Conservation (phyloP, 2,797 vertebrate species). For the Lagocephalus sceleratus region DNA sequence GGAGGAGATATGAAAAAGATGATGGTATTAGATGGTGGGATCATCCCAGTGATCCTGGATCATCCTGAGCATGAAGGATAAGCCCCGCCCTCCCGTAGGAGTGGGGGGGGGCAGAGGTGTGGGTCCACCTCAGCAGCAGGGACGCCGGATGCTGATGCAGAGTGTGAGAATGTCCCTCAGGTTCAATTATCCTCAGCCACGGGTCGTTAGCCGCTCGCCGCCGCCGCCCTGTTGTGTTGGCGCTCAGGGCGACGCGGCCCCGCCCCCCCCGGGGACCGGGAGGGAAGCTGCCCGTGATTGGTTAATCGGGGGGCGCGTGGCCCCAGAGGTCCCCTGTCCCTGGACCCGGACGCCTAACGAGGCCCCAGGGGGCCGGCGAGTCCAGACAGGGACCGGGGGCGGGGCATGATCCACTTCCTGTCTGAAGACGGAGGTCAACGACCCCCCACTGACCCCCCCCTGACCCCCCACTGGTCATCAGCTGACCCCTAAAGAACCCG, state of each 20-base stretch:
- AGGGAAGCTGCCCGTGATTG: constrained; percentile 42
- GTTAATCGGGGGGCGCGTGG: constrained; percentile 32
- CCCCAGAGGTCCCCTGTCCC: constrained; percentile 8
- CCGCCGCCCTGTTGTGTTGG: constrained; percentile 37
- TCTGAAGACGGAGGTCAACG: too few species aligned
- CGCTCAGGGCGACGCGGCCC: constrained; percentile 39
- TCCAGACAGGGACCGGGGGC: not conserved
- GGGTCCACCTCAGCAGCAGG: too few species aligned
- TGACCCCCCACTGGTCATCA: too few species aligned
- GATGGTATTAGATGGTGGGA: too few species aligned
- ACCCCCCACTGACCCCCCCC: too few species aligned
- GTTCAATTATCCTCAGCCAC: constrained; percentile 67
- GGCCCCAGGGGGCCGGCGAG: constrained; percentile 34
- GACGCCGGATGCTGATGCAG: constrained; percentile 68
- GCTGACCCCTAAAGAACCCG: too few species aligned
- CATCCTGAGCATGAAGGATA: too few species aligned
- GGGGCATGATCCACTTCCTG: not conserved
- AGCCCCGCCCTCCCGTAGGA: too few species aligned
- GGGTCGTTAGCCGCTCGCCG: constrained; percentile 63
- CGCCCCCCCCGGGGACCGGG: constrained; percentile 40
- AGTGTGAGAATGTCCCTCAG: constrained; percentile 68
- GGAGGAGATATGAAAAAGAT: too few species aligned
- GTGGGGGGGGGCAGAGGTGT: too few species aligned
- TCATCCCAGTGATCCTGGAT: too few species aligned
- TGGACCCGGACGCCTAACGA: constrained; percentile 38